Evolutionary conservation across 2,888 invertebrate species (phyloP), one percentile per base, ranked within the genome.

Genomic region (Hypselothyrea guttata): DNA sequence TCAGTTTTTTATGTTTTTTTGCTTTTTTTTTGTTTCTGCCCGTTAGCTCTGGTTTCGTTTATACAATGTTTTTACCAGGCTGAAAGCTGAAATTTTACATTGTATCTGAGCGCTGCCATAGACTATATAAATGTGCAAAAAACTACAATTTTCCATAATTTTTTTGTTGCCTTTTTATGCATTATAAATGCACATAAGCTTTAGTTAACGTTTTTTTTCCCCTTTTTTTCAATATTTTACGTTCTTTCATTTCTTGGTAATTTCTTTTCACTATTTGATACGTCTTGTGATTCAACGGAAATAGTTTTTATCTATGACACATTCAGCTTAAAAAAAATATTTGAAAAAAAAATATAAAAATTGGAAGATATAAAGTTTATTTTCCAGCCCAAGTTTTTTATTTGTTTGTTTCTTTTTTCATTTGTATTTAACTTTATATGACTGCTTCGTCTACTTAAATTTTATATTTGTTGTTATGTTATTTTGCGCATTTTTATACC

Each of bases 301-400:
- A 77, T 67, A 71, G 75, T 77, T 82, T 76, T 76, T 75, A 78
- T 82, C 78, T 71, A 38, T 40, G 34, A 41, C 41, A 37, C 40
- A 55, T 37, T 33, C 22, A 48, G 33, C 16, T 13, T 37, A 16
- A 40, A 42, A 54, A 12, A n/a, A n/a, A n/a, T n/a, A n/a, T n/a
- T n/a, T 59, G 7, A n/a, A 38, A 18, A 22, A 38, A 38, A 18
- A 18, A 18, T 9, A n/a, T 4, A 9, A 8, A 3, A 11, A 35
- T n/a, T n/a, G n/a, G n/a, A 15, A 35, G 5, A 13, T 13, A 4
- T 51, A 42, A 38, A 55, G 52, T 63, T 69, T 45, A 34, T 42
- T 54, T 59, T 62, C 60, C 42, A 31, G 46, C 42, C 34, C 58
- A 38, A 45, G 54, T 53, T 40, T 54, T 41, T 59, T 49, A 30